phyloP scores from a whole-genome alignment of 2,113 vertebrate genomes.

The Leuciscus idus region DNA sequence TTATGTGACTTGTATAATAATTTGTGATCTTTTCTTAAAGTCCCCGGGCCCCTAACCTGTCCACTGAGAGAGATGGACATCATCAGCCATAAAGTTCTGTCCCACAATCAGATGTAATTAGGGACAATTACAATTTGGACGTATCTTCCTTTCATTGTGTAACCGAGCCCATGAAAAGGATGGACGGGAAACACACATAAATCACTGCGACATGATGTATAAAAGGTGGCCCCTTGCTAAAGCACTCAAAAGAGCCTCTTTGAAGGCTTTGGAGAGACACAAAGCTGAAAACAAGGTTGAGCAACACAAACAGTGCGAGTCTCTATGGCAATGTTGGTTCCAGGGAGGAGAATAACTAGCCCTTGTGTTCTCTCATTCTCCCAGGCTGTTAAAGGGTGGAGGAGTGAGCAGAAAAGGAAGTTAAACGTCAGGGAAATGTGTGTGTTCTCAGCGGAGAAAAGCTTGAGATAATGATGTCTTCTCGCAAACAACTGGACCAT shows the following conservation, averaged over 20 bases:
- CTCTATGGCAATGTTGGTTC: constrained; percentile 51
- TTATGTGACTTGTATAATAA: neutral
- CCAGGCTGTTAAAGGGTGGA: constrained; percentile 18
- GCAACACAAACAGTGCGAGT: constrained; percentile 53
- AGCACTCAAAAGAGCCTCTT: constrained; percentile 46
- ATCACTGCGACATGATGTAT: constrained; percentile 42
- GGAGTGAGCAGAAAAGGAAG: constrained; percentile 1
- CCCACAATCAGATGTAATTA: constrained; percentile 24
- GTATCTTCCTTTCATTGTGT: constrained; percentile 9
- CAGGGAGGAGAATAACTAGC: constrained; percentile 46
- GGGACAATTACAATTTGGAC: constrained; percentile 34
- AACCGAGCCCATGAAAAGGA: constrained; percentile 23
- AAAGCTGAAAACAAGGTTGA: constrained; percentile 58
- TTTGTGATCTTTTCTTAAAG: constrained; percentile 8
- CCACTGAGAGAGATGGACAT: neutral
- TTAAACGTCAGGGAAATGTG: neutral
- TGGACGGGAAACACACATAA: constrained; percentile 35
- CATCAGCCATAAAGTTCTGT: constrained; percentile 1
- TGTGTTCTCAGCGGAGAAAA: neutral
- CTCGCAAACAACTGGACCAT: neutral
- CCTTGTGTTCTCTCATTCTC: constrained; percentile 48
- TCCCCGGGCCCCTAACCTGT: neutral
- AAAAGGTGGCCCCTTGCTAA: constrained; percentile 50
- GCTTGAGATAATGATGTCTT: neutral
- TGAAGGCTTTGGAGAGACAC: constrained; percentile 40